Conservation (phyloP, 2,888 invertebrate species). For the Nebria salina region DNA sequence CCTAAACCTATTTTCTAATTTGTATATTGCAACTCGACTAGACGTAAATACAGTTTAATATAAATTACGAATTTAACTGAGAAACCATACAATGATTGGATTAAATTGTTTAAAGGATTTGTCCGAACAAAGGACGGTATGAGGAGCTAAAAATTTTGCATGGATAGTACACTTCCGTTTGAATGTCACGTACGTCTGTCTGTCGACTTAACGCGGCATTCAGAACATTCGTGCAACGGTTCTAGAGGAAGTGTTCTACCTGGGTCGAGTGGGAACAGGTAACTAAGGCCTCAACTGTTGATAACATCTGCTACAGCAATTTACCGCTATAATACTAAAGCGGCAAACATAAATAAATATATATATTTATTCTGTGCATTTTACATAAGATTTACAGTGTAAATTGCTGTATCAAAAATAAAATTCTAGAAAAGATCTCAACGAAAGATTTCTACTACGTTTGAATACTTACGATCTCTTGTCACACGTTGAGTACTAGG, state of each 20-base stretch:
- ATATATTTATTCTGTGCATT: background rate
- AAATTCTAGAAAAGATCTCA: background rate
- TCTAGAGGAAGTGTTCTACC: constrained; percentile 37
- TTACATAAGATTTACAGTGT: background rate
- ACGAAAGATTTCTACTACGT: background rate
- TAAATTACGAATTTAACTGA: background rate
- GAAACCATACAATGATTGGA: background rate
- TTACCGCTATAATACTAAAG: constrained; percentile 23
- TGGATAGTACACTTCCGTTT: background rate
- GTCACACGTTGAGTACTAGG: constrained; percentile 18
- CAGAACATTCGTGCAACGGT: constrained; percentile 5
- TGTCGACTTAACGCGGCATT: background rate
- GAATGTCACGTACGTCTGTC: constrained; percentile 13
- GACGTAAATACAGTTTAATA: background rate
- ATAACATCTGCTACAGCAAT: constrained; percentile 37
- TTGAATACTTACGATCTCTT: constrained; percentile 30
- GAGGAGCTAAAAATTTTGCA: background rate
- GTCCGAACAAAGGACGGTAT: background rate
- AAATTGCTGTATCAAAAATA: background rate
- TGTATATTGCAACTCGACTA: too few species aligned
- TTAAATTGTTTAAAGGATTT: background rate
- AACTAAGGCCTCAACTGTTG: constrained; percentile 41
- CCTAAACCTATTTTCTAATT: too few species aligned
- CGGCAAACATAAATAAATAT: constrained; percentile 30
- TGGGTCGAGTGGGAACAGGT: constrained; percentile 24